These are phyloP conservation scores for Drosophila santomea DNA, from an alignment of 1,140 invertebrate species.

Conservation along the genomic window DNA sequence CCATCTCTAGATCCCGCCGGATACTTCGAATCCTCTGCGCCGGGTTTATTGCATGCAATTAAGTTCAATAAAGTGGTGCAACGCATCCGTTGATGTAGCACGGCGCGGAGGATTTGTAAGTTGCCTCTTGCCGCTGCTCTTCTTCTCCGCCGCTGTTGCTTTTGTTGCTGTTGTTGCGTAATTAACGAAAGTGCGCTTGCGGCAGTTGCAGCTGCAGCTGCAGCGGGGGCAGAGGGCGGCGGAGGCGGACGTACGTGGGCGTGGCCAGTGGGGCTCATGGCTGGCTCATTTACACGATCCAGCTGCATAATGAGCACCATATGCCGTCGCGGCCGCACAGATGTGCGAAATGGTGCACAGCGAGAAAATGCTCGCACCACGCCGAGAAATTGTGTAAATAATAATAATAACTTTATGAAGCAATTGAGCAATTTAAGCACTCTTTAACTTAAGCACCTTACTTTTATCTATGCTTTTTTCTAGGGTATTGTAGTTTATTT, in stretches of 20 bases:
- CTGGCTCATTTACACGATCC: slow-evolving; percentile 38
- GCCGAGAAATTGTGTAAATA: not conserved
- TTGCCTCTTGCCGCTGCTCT: slow-evolving; percentile 14
- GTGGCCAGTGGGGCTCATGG: slow-evolving; percentile 16
- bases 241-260: not conserved
- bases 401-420: not conserved
- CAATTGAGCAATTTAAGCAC: too few relatives aligned
- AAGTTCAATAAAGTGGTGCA: slow-evolving; percentile 75
- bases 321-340: slow-evolving; percentile 40
- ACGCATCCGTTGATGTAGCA: slow-evolving; percentile 28
- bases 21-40: slow-evolving; percentile 20
- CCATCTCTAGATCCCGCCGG: slow-evolving; percentile 11
- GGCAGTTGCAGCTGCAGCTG: slow-evolving; percentile 14
- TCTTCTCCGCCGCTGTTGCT: slow-evolving; percentile 12
- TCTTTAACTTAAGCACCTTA: too few relatives aligned
- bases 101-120: slow-evolving; percentile 31
- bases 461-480: too few relatives aligned
- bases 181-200: slow-evolving; percentile 76
- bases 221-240: too few relatives aligned
- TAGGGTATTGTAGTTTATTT: too few relatives aligned
- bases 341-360: not conserved
- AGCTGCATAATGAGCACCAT: slow-evolving; percentile 66
- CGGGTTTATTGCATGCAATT: slow-evolving; percentile 79
- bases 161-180: slow-evolving; percentile 59
- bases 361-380: not conserved